A percentile compares a stretch with the other conserved stretches of the same genome.
Conservation (phyloP, 2,888 invertebrate species). For the Acanthacorydalis orientalis region DNA sequence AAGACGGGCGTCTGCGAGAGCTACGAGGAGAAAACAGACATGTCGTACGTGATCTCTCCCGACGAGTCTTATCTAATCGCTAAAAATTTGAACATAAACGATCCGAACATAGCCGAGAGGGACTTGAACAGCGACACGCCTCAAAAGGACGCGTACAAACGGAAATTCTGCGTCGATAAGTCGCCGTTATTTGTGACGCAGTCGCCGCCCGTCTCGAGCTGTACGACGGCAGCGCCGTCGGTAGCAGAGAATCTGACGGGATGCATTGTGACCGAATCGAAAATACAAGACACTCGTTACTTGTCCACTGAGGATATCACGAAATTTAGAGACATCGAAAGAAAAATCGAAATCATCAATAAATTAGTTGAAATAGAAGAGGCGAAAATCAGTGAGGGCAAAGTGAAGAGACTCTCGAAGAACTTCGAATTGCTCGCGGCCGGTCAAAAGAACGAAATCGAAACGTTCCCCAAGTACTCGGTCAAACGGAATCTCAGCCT, state of each 20-base stretch:
- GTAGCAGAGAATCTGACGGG: not conserved
- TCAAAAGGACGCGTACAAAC: not conserved
- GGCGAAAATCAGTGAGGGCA: conserved; percentile 45
- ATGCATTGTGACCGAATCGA: not conserved
- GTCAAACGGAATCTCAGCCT: conserved; percentile 46
- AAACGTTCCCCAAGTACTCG: conserved; percentile 28
- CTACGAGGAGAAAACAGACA: no score
- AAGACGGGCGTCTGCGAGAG: conserved; percentile 5
- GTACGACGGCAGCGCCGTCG: no score
- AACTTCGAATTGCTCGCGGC: conserved; percentile 51
- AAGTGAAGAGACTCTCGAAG: conserved; percentile 49
- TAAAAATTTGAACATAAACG: not conserved
- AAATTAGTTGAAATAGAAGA: conserved; percentile 51
- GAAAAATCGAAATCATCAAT: conserved; percentile 53
- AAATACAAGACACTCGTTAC: conserved; percentile 3
- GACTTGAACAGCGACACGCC: not conserved
- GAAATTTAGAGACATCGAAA: conserved; percentile 46
- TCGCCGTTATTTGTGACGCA: not conserved
- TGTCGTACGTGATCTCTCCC: no score
- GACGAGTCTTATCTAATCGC: not conserved
- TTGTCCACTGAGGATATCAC: conserved; percentile 34
- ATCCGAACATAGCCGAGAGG: conserved; percentile 3
- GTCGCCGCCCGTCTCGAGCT: not conserved
- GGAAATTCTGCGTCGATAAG: not conserved
- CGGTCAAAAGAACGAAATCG: conserved; percentile 30